Base-by-base conservation (phyloP, 1,140 invertebrate genomes). In the Thalassaphorura encarpata region DNA sequence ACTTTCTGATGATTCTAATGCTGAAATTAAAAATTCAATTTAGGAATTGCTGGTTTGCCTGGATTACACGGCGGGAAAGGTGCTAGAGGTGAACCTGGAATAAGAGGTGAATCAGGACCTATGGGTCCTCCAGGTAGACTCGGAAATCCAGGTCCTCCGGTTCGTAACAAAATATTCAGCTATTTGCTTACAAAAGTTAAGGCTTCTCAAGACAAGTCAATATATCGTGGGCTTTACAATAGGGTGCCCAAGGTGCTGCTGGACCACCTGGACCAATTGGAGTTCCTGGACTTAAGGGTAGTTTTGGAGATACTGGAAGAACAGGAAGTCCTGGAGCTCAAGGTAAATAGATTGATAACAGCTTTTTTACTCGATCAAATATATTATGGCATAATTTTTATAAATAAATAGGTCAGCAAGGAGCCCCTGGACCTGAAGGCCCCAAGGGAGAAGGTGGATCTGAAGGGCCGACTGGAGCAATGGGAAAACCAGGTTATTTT, bases 31-130 rank as follows among this genome's bases (percentile, higher is more conserved):
- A n/a, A n/a, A n/a, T n/a, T n/a, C n/a, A n/a, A n/a, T n/a, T n/a
- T 73, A 63, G 86, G 87, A 36, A 67, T 78, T 15, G 76, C 77
- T 28, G 87, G 87, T 18, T 67, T 79, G 39, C 71, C 73, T 21
- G 81, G 81, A 51, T 61, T 76, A 27, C 68, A 75, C 18, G 89
- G 89, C 46, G 73, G 81, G 15, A 89, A 88, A 68, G 85, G 85
- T 39, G 73, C 76, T 21, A 71, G 84, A 63, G 88, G 89, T 41
- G 83, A 87, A 69, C 68, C 79, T 39, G 88, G 88, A 52, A 68
- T 72, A 36, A 76, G 84, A 67, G 86, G 88, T 50, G 85, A 89
- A 66, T 66, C 73, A 52, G 89, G 89, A 31, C 71, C 82, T 47
- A 78, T 79, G 70, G 85, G 83, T 23, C 74, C 80, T 24, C 80